phyloP scores from a whole-genome alignment of 2,113 vertebrate genomes.

The Pedetes capensis region DNA sequence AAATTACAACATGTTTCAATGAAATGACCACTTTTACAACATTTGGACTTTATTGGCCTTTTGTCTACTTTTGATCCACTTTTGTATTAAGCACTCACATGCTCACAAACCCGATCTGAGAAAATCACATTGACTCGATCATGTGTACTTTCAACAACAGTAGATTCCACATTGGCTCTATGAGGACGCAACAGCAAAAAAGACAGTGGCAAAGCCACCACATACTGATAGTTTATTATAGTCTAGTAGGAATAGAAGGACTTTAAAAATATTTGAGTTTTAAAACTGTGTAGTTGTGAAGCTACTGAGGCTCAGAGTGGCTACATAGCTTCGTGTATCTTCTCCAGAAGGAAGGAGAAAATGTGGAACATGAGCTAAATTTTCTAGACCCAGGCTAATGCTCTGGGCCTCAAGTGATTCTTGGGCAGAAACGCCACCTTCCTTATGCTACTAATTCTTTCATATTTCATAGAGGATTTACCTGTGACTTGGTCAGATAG shows the following conservation, averaged over 20 bases:
- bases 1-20: not conserved
- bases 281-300: not conserved
- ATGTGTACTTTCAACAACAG: too few relatives aligned
- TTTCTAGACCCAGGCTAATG: not conserved
- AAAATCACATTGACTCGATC: not conserved
- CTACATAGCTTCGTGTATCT: not conserved
- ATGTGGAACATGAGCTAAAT: not conserved
- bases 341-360: not conserved
- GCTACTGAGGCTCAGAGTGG: not conserved
- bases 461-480: not conserved
- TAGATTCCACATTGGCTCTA: not conserved
- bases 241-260: not conserved
- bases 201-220: not conserved
- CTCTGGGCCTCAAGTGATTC: not conserved
- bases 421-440: not conserved
- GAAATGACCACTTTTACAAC: not conserved
- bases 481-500: not conserved
- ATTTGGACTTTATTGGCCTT: not conserved
- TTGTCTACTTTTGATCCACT: not conserved
- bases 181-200: not conserved
- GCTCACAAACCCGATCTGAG: not conserved
- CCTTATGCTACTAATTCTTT: not conserved
- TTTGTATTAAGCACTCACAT: not conserved
- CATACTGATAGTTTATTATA: not conserved
- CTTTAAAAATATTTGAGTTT: not conserved